Base-by-base conservation (phyloP, 2,113 vertebrate genomes). In the Protomyctophum bolini region DNA sequence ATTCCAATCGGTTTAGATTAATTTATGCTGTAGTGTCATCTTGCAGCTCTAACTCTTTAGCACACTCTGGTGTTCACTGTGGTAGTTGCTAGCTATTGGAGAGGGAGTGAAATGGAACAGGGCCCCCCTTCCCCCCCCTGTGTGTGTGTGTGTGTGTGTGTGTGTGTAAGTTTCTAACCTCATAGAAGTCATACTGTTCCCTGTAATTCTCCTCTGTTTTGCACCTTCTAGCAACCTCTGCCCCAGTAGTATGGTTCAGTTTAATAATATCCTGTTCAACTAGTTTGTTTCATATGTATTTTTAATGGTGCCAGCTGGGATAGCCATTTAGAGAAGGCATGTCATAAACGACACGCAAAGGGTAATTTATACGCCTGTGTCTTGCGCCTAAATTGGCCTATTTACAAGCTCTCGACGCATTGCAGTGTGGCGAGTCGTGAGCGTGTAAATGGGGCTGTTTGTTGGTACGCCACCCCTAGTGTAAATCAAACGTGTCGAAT, bases 31-130 rank as follows among this genome's bases (percentile, higher is more conserved):
- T 29, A 7, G 45, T 75, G 56, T 9, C 29, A 2, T 47, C 60
- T 58, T 64, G n/a, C 76, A 62, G 58, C 46, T 64, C 60, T 59
- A 10, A 49, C 21, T 29, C 0, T 41, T 41, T 1, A 67, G 54
- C 68, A n/a, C 14, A 49, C 50, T 62, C 54, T 80, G 46, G 11
- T 65, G 68, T 58, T 45, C n/a, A 9, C n/a, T 49, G 10, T 21
- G 5, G 33, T 1, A 50, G 47, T 60, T 41, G 10, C 46, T 68
- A 46, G 59, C 28, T 50, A 7, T 70, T 41, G 33, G 33, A 7
- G 48, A 41, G 51, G 9, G 12, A 15, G 46, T 50, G 14, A 9
- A 46, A 63, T 29, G 14, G 33, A 11, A 29, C 11, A 56, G 52
- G 15, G 10, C n/a, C n/a, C n/a, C n/a, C n/a, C n/a, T n/a, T n/a